These are phyloP conservation scores for Achlya flavicornis DNA, from an alignment of 2,888 invertebrate species.

Conservation along the genomic window DNA sequence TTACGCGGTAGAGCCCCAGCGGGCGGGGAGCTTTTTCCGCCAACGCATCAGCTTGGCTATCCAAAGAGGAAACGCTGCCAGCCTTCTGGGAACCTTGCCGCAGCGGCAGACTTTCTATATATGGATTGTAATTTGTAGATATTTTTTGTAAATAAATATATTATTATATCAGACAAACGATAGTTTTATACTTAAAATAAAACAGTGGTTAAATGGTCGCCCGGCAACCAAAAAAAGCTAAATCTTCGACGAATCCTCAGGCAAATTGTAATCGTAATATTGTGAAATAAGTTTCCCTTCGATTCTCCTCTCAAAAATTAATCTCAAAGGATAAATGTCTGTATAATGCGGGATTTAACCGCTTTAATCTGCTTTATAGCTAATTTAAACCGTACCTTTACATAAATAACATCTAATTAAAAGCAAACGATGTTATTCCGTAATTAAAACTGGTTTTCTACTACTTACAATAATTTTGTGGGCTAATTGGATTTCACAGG, in stretches of 20 bases:
- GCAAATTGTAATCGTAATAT: neutral
- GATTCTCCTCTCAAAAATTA: neutral
- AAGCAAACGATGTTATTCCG: slow-evolving; percentile 6
- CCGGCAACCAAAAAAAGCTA: neutral
- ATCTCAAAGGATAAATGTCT: neutral
- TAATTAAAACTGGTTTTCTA: slow-evolving; percentile 11
- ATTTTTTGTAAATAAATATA: no score
- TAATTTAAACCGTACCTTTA: neutral
- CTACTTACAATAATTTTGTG: slow-evolving; percentile 5
- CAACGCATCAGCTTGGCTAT: no score
- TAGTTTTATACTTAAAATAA: neutral
- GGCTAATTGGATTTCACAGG: neutral
- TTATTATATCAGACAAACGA: no score
- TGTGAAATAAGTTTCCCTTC: neutral
- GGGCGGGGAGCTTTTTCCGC: no score
- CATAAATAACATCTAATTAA: slow-evolving; percentile 8
- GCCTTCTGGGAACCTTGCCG: no score
- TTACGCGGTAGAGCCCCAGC: no score
- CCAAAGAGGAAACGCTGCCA: no score
- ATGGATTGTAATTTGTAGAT: no score
- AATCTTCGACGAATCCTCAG: neutral
- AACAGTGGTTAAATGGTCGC: no score
- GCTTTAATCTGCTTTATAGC: neutral
- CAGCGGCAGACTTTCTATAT: no score
- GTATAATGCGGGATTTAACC: neutral